phyloP scores from a whole-genome alignment of 2,113 vertebrate species.

The Hypocryptadius cinnamomeus region DNA sequence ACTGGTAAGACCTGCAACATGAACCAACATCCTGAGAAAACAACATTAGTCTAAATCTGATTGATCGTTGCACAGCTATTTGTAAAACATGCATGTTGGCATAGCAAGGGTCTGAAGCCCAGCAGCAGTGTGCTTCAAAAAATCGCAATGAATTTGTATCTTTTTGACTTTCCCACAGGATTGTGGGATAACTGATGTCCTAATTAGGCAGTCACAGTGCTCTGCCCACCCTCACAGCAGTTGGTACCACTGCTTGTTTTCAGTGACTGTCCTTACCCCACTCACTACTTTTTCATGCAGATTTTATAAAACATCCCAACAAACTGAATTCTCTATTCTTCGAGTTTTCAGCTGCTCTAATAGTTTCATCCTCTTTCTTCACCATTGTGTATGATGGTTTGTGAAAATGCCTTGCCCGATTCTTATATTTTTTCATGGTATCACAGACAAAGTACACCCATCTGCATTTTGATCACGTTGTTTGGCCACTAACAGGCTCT shows the following conservation, averaged over 20 bases:
- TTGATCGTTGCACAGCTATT: rapidly evolving
- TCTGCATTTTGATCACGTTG: background rate
- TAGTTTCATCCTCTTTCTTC: background rate
- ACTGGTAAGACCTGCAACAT: background rate
- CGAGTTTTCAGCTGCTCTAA: background rate
- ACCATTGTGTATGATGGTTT: background rate
- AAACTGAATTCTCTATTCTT: background rate
- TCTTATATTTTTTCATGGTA: background rate
- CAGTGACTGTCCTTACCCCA: background rate
- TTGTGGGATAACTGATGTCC: background rate
- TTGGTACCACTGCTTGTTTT: background rate
- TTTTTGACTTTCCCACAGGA: background rate
- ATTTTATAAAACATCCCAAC: background rate
- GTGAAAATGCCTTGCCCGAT: background rate
- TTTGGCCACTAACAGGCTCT: background rate
- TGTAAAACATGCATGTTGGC: background rate
- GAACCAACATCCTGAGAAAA: background rate
- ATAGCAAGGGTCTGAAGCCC: background rate
- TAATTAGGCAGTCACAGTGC: rapidly evolving
- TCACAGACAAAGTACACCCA: background rate
- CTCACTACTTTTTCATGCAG: background rate
- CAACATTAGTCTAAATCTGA: background rate
- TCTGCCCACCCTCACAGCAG: background rate
- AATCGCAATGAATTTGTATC: rapidly evolving
- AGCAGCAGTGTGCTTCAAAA: background rate